Conservation (phyloP, 2,113 vertebrate genomes). For the Xenus cinereus region DNA sequence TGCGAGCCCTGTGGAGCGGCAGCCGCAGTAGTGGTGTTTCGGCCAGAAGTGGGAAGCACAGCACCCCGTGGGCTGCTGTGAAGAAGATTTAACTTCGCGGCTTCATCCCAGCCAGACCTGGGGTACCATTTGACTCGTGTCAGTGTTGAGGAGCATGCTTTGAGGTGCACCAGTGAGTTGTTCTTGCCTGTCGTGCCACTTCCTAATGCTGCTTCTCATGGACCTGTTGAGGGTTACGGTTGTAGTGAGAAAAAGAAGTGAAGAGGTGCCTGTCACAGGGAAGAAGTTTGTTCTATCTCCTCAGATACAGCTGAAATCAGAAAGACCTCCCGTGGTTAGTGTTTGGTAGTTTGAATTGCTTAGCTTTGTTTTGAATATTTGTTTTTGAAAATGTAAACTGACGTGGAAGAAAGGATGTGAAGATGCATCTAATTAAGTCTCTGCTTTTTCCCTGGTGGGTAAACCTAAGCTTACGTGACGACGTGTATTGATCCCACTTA, state of each 20-base stretch:
- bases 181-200: not conserved
- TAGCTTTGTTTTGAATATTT: not conserved
- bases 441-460: not conserved
- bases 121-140: not conserved
- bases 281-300: not conserved
- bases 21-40: not conserved
- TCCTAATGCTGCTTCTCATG: not conserved
- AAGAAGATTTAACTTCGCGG: not conserved
- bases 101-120: not conserved
- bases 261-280: not conserved
- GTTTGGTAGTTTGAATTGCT: not conserved
- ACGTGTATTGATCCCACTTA: not conserved
- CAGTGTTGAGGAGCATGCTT: not conserved
- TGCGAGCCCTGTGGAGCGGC: not conserved
- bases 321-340: not conserved
- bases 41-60: not conserved
- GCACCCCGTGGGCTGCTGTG: accelerated
- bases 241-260: not conserved
- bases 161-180: not conserved
- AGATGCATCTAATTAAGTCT: not conserved
- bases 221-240: not conserved
- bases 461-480: not conserved
- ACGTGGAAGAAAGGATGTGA: not conserved
- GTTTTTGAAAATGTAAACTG: not conserved
- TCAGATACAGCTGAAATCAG: not conserved